Conservation (phyloP, 1,140 invertebrate species). For the Pemphigus obesinymphae region DNA sequence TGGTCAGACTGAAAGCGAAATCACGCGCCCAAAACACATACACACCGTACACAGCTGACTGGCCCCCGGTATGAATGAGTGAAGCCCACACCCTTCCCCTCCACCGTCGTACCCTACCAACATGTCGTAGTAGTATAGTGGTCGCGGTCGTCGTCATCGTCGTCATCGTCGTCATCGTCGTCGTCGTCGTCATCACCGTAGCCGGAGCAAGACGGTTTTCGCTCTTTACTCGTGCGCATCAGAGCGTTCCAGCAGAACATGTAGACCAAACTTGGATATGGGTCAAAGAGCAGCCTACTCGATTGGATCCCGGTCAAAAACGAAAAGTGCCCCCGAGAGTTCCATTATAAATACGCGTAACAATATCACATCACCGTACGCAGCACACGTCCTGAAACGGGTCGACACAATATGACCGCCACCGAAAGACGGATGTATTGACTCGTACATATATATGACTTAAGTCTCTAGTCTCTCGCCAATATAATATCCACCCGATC, state of each 20-base stretch:
- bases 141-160: background rate
- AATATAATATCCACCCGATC: background rate
- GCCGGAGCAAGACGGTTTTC: conserved; percentile 23
- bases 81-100: background rate
- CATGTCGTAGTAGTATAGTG: too few species aligned
- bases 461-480: background rate
- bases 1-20: conserved; percentile 35
- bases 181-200: background rate
- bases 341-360: background rate
- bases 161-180: background rate
- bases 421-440: background rate
- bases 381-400: background rate
- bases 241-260: conserved; percentile 27
- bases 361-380: too few species aligned
- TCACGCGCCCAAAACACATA: conserved; percentile 1
- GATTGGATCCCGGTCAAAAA: conserved; percentile 10
- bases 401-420: background rate
- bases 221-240: conserved; percentile 40
- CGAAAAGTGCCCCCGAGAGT: background rate
- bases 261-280: conserved; percentile 28
- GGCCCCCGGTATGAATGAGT: conserved; percentile 20
- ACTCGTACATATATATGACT: too few species aligned
- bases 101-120: too few species aligned
- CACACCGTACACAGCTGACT: background rate
- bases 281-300: conserved; percentile 25